Base-by-base conservation (phyloP, 2,888 invertebrate genomes). In the Apamea crenata region DNA sequence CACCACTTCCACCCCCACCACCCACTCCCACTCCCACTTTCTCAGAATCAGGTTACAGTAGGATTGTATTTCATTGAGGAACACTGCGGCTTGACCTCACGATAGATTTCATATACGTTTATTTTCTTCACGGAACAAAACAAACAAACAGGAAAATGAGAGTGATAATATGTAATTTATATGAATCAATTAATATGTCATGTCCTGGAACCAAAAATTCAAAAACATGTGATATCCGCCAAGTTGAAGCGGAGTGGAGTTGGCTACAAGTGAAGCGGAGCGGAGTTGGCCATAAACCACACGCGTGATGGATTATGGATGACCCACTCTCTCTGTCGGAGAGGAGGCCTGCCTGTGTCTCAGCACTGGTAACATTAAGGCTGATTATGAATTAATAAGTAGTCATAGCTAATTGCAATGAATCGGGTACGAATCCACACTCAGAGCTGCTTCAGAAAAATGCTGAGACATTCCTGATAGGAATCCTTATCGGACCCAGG, bases 1-100 rank as follows among this genome's bases (percentile, higher is more conserved):
- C n/a, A n/a, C n/a, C n/a, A n/a, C n/a, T n/a, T n/a, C n/a, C n/a
- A n/a, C n/a, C n/a, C n/a, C n/a, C n/a, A n/a, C n/a, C n/a, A n/a
- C n/a, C n/a, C n/a, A n/a, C n/a, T n/a, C n/a, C n/a, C n/a, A 32
- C 36, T 59, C n/a, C 47, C 16, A 73, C 73, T 81, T 65, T 81
- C 36, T 29, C 63, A 6, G 53, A 18, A 36, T 79, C 63, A 40
- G 18, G 47, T 73, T 82, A 40, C 80, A 66, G 18, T 47, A 56
- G 18, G 10, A 63, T 79, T 74, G 44, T 29, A 81, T 66, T 80
- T 56, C 53, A 56, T 47, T 50, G 32, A 25, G 29, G 14, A 25
- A 65, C n/a, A 44, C 56, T 25, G 74, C 6, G 53, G 14, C 1
- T 56, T 36, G n/a, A 32, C 12, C 29, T 69, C n/a, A 36, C 10